Conservation (phyloP, 2,797 vertebrate genomes). For the Rhabdophis nuchalis region DNA sequence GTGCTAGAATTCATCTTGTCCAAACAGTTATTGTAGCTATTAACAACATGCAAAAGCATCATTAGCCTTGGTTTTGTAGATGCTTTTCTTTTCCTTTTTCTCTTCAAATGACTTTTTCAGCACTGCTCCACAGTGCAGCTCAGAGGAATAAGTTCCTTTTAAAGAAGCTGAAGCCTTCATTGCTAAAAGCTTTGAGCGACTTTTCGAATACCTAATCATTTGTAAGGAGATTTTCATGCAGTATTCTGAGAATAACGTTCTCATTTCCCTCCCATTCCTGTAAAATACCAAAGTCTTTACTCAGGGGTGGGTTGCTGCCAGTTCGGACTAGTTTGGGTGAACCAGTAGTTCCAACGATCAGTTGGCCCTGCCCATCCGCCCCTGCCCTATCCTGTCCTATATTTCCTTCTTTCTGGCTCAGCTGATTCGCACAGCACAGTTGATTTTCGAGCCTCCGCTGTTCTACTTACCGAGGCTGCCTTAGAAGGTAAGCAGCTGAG, state of each 20-base stretch:
- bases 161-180: not conserved
- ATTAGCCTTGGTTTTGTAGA: not conserved
- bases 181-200: not conserved
- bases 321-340: too few species aligned
- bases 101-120: not conserved
- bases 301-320: not conserved
- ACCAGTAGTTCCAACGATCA: too few species aligned
- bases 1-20: conserved; percentile 21
- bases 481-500: too few species aligned
- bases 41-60: not conserved
- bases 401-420: too few species aligned
- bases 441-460: too few species aligned
- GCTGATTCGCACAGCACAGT: too few species aligned
- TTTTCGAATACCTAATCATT: not conserved
- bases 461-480: too few species aligned
- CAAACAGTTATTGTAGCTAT: conserved; percentile 21
- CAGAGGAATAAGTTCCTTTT: not conserved
- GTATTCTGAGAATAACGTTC: not conserved
- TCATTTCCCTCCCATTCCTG: not conserved
- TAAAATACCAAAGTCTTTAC: not conserved
- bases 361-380: too few species aligned
- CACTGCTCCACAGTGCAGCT: not conserved
- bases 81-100: not conserved
- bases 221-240: not conserved
- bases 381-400: too few species aligned